Evolutionary conservation across 2,113 vertebrate species (phyloP).

Genomic region (Nannospalax galili): DNA sequence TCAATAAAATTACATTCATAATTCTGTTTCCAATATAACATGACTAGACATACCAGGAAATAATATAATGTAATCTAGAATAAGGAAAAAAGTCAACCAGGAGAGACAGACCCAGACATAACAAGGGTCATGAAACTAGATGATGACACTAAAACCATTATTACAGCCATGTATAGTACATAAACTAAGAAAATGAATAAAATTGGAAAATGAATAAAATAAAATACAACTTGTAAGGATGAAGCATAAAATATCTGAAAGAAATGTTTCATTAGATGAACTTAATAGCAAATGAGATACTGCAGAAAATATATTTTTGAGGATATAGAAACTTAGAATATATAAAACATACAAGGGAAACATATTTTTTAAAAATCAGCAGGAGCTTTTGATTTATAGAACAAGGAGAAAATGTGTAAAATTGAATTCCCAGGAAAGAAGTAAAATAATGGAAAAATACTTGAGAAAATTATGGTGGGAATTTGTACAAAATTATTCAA

Average conservation of each 20-base stretch:
- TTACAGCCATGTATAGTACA: neutral
- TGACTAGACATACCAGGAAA: neutral
- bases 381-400: neutral
- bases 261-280: neutral
- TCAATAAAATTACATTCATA: neutral
- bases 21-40: conserved; percentile 10
- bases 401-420: conserved; percentile 1
- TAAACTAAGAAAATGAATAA: conserved; percentile 40
- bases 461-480: neutral
- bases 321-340: neutral
- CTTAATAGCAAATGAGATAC: neutral
- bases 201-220: neutral
- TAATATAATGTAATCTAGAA: neutral
- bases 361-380: neutral
- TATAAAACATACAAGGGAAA: neutral
- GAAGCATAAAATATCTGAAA: neutral
- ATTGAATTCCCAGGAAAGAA: neutral
- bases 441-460: neutral
- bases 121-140: neutral
- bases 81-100: neutral
- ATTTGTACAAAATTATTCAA: conserved; percentile 11
- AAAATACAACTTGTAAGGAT: neutral
- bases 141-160: neutral
- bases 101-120: neutral
- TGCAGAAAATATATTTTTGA: neutral